Evolutionary conservation across 2,888 invertebrate genomes (phyloP), one percentile per base, ranked within the genome.

Genomic region (Drosophila picticornis): DNA sequence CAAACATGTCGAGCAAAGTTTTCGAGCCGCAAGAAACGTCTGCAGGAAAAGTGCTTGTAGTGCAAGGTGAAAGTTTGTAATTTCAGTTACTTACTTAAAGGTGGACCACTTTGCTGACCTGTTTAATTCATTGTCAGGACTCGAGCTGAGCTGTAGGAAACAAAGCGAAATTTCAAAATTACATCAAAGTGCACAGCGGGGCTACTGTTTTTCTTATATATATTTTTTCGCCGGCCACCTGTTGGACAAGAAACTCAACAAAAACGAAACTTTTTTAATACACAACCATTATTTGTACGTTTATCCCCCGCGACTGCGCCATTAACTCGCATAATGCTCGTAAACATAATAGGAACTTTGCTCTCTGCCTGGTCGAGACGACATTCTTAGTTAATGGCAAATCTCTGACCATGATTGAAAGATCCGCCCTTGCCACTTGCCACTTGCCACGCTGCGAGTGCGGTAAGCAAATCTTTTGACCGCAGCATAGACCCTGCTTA

Each of bases 181-280:
- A 66, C 50, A 66, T 56, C 16, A 46, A 50, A 65, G 46, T 48
- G 38, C 50, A 22, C 61, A 51, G 19, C 9, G 32, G 52, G 38
- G 25, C 29, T 57, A 31, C 55, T 36, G 19, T 27, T 11, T 11
- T 27, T 10, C 13, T 1, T 13, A 46, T 40, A n/a, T 40, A 5
- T 11, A n/a, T n/a, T 16, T 34, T 57, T 27, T 27, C 10, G 64
- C 7, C 2, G 11, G 5, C 22, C 55, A 67, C 67, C 67, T 67
- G 67, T 66, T 66, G 67, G 36, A 36, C 1, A 4, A 13, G 22
- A 57, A 40, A 22, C 22, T 31, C 36, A 16, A 29, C 57, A 31
- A 31, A 57, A 40, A 10, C 10, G 22, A 84, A 82, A 82, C 83
- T 85, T 82, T 82, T 84, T 85, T 80, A 76, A 85, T 83, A 77